A percentile compares a stretch with the other conserved stretches of the same genome.
phyloP scores from a whole-genome alignment of 1,140 invertebrate species.

The Meloidogyne exigua region DNA sequence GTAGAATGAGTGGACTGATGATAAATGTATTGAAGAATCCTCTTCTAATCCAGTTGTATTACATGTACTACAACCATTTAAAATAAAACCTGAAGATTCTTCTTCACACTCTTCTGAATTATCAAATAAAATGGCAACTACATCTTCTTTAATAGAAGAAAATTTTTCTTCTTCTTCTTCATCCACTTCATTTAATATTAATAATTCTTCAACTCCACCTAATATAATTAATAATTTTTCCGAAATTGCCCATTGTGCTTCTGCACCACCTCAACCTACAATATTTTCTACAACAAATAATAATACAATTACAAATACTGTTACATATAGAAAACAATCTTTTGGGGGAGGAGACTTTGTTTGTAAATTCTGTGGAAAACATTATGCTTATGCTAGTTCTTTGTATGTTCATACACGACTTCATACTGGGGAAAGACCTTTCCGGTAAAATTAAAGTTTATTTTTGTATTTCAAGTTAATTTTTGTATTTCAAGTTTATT shows the following conservation, averaged over 20 bases:
- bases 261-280: neutral
- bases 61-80: neutral
- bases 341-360: constrained; percentile 43
- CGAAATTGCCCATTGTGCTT: neutral
- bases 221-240: neutral
- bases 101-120: neutral
- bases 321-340: constrained; percentile 28
- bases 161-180: constrained; percentile 5
- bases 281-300: constrained; percentile 4
- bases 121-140: neutral
- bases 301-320: neutral
- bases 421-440: constrained; percentile 59
- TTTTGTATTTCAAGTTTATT: constrained; percentile 59
- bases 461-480: too few relatives aligned
- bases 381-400: constrained; percentile 59
- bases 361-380: constrained; percentile 60
- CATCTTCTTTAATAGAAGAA: neutral
- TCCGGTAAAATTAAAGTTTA: constrained; percentile 34
- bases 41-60: neutral
- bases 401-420: constrained; percentile 57
- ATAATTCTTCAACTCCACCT: neutral
- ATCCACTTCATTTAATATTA: constrained; percentile 3
- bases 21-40: neutral
- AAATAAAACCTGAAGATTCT: neutral
- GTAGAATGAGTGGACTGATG: neutral